Conservation (phyloP, 2,888 invertebrate genomes). For the Deilephila porcellus region DNA sequence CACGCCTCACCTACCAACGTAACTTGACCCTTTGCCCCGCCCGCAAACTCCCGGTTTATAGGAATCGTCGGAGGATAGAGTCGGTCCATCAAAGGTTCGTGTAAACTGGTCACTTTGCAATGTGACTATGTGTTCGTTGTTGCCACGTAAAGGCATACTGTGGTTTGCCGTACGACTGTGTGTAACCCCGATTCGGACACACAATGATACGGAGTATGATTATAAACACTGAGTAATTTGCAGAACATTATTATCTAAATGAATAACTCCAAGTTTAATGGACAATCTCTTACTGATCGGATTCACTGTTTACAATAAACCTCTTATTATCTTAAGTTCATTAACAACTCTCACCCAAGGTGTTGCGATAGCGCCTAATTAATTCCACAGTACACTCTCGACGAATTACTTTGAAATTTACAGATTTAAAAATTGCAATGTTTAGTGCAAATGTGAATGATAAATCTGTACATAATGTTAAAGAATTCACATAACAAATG, state of each 20-base stretch:
- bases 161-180: slow-evolving; percentile 65
- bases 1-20: slow-evolving; percentile 63
- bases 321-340: neutral
- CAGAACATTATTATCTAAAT: slow-evolving; percentile 82
- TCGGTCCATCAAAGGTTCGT: slow-evolving; percentile 61
- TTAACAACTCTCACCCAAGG: neutral
- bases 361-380: slow-evolving; percentile 2
- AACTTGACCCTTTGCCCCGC: slow-evolving; percentile 57
- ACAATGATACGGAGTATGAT: slow-evolving; percentile 76
- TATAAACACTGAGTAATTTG: slow-evolving; percentile 81
- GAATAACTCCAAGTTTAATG: slow-evolving; percentile 67
- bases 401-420: slow-evolving; percentile 23
- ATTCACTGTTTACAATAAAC: slow-evolving; percentile 8
- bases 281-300: slow-evolving; percentile 43
- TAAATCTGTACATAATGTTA: slow-evolving; percentile 53
- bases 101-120: slow-evolving; percentile 57
- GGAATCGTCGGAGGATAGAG: slow-evolving; percentile 50
- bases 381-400: neutral
- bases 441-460: slow-evolving; percentile 39
- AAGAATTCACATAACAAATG: slow-evolving; percentile 70
- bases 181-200: slow-evolving; percentile 83
- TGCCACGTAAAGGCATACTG: slow-evolving; percentile 79
- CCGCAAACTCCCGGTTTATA: slow-evolving; percentile 39
- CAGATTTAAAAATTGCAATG: neutral
- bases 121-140: slow-evolving; percentile 76